A percentile compares a stretch with the other conserved stretches of the same genome.
phyloP scores from a whole-genome alignment of 2,888 invertebrate species.

The Vannuccia rotundouncinata region DNA sequence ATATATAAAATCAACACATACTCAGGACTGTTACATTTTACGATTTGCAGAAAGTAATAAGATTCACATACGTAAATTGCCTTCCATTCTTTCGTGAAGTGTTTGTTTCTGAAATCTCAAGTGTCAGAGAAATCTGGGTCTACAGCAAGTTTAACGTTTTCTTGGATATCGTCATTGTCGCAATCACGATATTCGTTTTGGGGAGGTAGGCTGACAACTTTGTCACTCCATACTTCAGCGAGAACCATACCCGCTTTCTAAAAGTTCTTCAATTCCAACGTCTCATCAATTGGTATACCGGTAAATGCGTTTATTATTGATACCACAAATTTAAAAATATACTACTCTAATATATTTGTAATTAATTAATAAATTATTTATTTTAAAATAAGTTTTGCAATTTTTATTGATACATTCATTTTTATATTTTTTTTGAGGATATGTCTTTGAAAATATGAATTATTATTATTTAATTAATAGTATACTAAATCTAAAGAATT shows the following conservation, averaged over 20 bases:
- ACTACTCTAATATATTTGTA: too few species aligned
- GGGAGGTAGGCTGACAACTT: too few species aligned
- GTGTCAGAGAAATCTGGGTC: constrained; percentile 21
- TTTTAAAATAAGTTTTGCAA: too few species aligned
- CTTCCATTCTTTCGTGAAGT: constrained; percentile 5
- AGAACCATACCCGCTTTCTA: constrained; percentile 12
- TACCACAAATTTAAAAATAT: too few species aligned
- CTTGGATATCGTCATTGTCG: constrained; percentile 10
- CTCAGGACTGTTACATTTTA: neutral
- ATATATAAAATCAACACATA: neutral
- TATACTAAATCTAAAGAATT: too few species aligned
- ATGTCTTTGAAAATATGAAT: too few species aligned
- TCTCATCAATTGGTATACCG: constrained; percentile 15
- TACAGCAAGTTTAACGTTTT: neutral
- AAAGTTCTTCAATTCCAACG: neutral
- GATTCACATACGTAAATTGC: neutral
- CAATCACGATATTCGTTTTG: too few species aligned
- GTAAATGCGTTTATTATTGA: too few species aligned
- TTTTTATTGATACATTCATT: too few species aligned
- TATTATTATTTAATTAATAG: too few species aligned
- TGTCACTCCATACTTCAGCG: constrained; percentile 1
- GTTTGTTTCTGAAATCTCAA: neutral
- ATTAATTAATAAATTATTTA: too few species aligned
- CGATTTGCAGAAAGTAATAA: neutral
- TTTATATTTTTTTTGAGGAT: too few species aligned